Base-by-base conservation (phyloP, 2,797 vertebrate genomes). In the Sebastes reedi region DNA sequence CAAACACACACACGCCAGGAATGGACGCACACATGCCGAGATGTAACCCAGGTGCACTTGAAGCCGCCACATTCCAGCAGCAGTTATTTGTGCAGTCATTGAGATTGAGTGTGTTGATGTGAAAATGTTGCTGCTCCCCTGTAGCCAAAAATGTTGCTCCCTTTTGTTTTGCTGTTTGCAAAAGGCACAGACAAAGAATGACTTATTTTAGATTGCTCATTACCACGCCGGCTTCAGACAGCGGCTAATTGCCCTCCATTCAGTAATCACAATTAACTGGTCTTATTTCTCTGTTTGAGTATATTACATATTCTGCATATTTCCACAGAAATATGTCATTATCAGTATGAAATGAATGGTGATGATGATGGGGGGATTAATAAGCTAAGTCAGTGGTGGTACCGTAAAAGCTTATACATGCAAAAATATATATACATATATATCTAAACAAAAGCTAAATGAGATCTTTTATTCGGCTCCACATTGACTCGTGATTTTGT, bases 161-260 rank as follows among this genome's bases (percentile, higher is more conserved):
- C 60, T 77, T 50, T 65, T 85, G 79, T 90, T 90, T 80, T 80
- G 60, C 58, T 87, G 54, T 89, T 88, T 87, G 56, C 72, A 84
- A 87, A 86, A 77, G 39, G 34, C 82, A 8, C 58, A 86, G 85
- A 92, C 85, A 92, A 88, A 92, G 78, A 83, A 67, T 39, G n/a
- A 90, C 89, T 92, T 91, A 89, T 92, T 93, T 91, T 80, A 86
- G 86, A 89, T 87, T 89, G 80, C 88, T 88, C 72, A 89, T 92
- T 90, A 91, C 61, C 69, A 73, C 73, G 30, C 62, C 20, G 39
- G 83, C 77, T 89, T 91, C 84, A 91, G 87, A 90, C 85, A 75
- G 77, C 39, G 10, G 59, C 86, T 90, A 92, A 94, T 93, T 87
- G 85, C 79, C 56, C 84, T 83, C 84, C 74, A 88, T 93, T 92